Conservation (phyloP, 2,113 vertebrate species). For the Hiodon tergisus region DNA sequence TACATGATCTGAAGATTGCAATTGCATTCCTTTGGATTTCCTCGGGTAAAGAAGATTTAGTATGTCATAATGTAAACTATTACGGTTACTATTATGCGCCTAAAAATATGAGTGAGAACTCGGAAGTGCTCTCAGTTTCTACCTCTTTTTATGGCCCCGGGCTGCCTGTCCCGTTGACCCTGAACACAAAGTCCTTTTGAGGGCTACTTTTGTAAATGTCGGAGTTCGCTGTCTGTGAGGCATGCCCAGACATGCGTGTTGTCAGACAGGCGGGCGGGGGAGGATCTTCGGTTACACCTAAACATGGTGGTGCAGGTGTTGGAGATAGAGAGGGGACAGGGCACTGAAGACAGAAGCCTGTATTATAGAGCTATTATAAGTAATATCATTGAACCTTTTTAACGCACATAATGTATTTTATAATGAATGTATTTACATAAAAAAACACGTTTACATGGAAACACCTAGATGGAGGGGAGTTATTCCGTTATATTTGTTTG, state of each 20-base stretch:
- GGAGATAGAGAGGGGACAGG: background rate
- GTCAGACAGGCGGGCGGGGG: background rate
- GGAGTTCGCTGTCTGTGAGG: background rate
- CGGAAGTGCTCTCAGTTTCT: background rate
- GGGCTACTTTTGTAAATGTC: background rate
- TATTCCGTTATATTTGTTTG: too few relatives aligned
- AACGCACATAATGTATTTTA: too few relatives aligned
- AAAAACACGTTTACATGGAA: too few relatives aligned
- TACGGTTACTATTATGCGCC: background rate
- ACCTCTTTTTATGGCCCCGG: too few relatives aligned
- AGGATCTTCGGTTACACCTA: background rate
- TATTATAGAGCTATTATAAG: too few relatives aligned
- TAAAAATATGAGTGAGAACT: background rate
- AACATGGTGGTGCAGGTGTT: slow-evolving; percentile 4
- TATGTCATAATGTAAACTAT: background rate
- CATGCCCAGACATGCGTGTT: background rate
- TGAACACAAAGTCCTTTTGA: background rate
- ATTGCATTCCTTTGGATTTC: background rate
- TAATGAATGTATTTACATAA: too few relatives aligned
- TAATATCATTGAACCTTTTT: too few relatives aligned
- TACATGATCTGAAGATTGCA: background rate
- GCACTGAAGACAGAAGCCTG: background rate
- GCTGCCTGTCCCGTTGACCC: background rate
- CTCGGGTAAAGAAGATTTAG: background rate
- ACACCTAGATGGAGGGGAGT: too few relatives aligned